Evolutionary conservation across 2,888 invertebrate species (phyloP), one percentile per base, ranked within the genome.

Genomic region (Phengaris alcon): DNA sequence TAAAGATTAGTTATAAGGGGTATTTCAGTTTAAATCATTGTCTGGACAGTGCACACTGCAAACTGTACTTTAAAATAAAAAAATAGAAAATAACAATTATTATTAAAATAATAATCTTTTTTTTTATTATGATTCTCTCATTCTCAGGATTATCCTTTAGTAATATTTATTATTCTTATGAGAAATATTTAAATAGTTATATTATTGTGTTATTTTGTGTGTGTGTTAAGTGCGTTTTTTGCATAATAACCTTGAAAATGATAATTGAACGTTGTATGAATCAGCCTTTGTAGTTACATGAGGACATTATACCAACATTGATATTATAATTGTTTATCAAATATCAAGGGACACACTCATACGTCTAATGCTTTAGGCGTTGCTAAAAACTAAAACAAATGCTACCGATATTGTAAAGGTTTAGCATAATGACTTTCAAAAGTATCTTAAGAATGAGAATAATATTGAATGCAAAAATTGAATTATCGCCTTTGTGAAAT

Each of bases 141-240:
- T 64, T 64, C 64, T 6, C 64, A 64, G 13, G 35, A 64, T 64
- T 64, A 64, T 64, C 64, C 64, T 44, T 64, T 13, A 6, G 64
- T 64, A 64, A 35, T 64, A 64, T 35, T 64, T 64, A 64, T 64
- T 64, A 64, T 64, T 35, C 35, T 35, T 64, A 64, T 64, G 64
- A 64, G 64, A 64, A 44, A 64, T 64, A 64, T 64, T 64, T 12
- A 64, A 64, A 64, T 64, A 35, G 35, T 35, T 64, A 64, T 13
- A 35, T 6, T 64, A 12, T 64, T 59, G 15, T 44, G 35, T 12
- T 12, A 12, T 35, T 64, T 64, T 51, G 35, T 35, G 35, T 35
- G 35, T 35, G 35, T 35, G 35, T 35, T 35, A 3, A 35, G 3
- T 2, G 35, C 35, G 22, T 35, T 35, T 35, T 64, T 64, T 64